A percentile compares a stretch with the other conserved stretches of the same genome.
phyloP scores from a whole-genome alignment of 2,113 vertebrate species.

The Salvelinus fontinalis region DNA sequence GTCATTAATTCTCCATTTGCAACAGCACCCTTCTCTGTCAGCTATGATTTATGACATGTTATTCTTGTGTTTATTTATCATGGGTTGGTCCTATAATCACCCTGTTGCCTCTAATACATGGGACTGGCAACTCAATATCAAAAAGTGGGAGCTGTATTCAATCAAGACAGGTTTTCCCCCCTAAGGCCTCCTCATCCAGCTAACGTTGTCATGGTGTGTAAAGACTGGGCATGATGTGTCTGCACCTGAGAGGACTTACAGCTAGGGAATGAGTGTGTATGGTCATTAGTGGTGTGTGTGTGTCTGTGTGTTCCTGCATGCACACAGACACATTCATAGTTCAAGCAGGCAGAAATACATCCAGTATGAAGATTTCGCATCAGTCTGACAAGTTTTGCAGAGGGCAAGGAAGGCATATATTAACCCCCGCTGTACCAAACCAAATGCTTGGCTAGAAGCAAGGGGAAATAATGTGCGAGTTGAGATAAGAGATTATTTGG shows the following conservation, averaged over 20 bases:
- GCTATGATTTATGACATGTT: not conserved
- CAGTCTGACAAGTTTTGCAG: no score
- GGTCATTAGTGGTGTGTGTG: not conserved
- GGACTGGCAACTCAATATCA: conserved; percentile 6
- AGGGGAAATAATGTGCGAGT: no score
- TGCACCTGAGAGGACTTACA: not conserved
- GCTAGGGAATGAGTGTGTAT: not conserved
- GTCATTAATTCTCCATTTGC: conserved; percentile 11
- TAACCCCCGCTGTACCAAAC: no score
- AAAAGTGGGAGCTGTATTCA: not conserved
- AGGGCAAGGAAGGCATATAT: no score
- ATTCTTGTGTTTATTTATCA: not conserved
- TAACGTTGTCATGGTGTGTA: not conserved
- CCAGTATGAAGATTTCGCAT: no score
- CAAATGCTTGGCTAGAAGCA: no score
- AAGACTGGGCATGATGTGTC: not conserved
- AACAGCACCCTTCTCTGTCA: conserved; percentile 9
- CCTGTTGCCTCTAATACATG: not conserved
- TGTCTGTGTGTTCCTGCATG: not conserved
- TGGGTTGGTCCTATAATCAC: not conserved
- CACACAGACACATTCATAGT: no score
- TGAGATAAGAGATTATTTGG: no score
- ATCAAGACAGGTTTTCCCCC: not conserved
- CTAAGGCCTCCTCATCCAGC: not conserved
- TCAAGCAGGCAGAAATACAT: no score